These are phyloP conservation scores for Formica selysi DNA, from an alignment of 1,140 invertebrate species.

Conservation along the genomic window DNA sequence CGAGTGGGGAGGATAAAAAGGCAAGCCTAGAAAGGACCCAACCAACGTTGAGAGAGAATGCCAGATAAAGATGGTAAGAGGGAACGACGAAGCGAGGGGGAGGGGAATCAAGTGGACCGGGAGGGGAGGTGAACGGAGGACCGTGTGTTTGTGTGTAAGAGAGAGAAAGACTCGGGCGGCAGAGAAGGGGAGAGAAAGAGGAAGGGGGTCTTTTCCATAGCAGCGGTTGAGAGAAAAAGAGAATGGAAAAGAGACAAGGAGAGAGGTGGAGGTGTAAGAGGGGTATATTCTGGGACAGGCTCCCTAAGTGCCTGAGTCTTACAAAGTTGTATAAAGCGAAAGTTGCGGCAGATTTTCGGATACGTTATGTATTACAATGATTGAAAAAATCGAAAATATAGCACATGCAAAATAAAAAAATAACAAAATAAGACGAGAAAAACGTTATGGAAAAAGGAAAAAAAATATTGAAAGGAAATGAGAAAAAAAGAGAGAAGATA, in stretches of 20 bases:
- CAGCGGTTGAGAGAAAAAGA: constrained; percentile 61
- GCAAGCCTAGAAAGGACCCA: constrained; percentile 85
- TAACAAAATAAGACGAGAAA: neutral
- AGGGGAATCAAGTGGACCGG: neutral
- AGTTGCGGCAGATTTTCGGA: constrained; percentile 50
- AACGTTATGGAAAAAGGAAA: neutral
- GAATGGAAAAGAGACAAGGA: constrained; percentile 54
- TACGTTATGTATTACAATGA: neutral
- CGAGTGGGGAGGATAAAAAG: constrained; percentile 80
- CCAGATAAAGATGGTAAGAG: constrained; percentile 65
- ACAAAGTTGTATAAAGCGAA: constrained; percentile 61
- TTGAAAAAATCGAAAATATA: neutral
- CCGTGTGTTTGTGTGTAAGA: constrained; percentile 11
- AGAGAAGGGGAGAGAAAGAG: constrained; percentile 36
- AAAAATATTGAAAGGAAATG: neutral
- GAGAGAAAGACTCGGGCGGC: constrained; percentile 36
- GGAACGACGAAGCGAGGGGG: constrained; percentile 39
- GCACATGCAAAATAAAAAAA: neutral
- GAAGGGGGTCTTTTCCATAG: constrained; percentile 64
- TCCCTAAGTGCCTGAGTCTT: constrained; percentile 54
- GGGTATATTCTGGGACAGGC: constrained; percentile 59
- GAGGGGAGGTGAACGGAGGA: constrained; percentile 58
- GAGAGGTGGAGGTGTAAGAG: constrained; percentile 41
- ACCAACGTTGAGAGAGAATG: constrained; percentile 81
- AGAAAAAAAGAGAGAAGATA: too few relatives aligned